Percentiles rank a stretch among this genome's conserved stretches.
These are phyloP conservation scores for Corbicula japonica DNA, from an alignment of 2,888 invertebrate genomes.

Conservation along the genomic window DNA sequence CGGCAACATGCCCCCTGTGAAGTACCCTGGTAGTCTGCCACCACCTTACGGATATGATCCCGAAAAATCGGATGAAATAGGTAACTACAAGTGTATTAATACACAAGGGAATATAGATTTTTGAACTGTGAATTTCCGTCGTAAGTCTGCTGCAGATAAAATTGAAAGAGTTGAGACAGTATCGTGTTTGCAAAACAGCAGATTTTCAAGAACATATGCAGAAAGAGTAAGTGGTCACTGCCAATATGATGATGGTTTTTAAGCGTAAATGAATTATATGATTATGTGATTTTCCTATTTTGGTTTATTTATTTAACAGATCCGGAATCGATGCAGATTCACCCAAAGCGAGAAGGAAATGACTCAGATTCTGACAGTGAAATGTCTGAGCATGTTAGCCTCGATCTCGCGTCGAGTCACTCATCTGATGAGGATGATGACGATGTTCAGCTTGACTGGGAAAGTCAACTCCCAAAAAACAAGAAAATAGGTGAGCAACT, in stretches of 20 bases:
- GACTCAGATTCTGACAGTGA: conserved; percentile 93
- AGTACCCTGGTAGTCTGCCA: conserved; percentile 73
- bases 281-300: neutral
- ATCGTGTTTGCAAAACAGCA: too few relatives aligned
- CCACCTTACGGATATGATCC: conserved; percentile 80
- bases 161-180: too few relatives aligned
- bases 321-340: conserved; percentile 59
- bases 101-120: too few relatives aligned
- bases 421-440: conserved; percentile 95
- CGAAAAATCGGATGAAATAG: conserved; percentile 53
- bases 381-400: conserved; percentile 87
- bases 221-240: too few relatives aligned
- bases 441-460: conserved; percentile 78
- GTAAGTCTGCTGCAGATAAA: too few relatives aligned
- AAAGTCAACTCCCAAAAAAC: conserved; percentile 78
- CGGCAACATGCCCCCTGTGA: conserved; percentile 74
- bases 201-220: too few relatives aligned
- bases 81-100: conserved; percentile 20
- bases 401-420: conserved; percentile 97
- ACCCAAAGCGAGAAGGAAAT: conserved; percentile 86
- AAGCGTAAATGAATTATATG: too few relatives aligned
- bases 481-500: conserved; percentile 82
- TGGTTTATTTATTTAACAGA: conserved; percentile 38
- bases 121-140: too few relatives aligned
- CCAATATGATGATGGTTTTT: too few relatives aligned